Base-by-base conservation (phyloP, 1,140 invertebrate genomes). In the Lerema accius region DNA sequence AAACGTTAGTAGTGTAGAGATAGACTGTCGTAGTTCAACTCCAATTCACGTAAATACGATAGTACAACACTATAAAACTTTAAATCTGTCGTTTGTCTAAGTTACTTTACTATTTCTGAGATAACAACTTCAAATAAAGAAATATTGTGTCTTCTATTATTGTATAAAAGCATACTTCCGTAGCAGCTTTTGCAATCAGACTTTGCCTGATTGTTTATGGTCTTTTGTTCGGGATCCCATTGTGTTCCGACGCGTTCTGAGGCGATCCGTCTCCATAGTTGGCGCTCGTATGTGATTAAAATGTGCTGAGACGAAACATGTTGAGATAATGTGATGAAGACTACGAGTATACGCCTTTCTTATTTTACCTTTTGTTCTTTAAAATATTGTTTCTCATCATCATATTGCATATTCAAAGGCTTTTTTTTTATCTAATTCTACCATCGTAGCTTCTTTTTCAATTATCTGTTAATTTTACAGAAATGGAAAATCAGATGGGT, bases 171-270 rank as follows among this genome's bases (percentile, higher is more conserved):
- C 9, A 32, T 4, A 7, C 28, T 32, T 32, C 4, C 28, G 28
- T 32, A 32, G 28, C 28, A 32, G 28, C 28, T 5, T n/a, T 16
- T 32, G 28, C 48, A 40, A 26, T 13, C 13, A 39, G 19, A 43
- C 39, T 56, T 55, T 42, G 51, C 19, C 39, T 43, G 51, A 56
- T 58, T 58, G 53, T 58, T 58, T 46, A 58, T 26, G 26, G 14
- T 58, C 53, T 45, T 58, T 58, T 58, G 53, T 58, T 45, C 14
- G 40, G 26, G n/a, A 19, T 37, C 15, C 55, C 42, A 46, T 58
- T 46, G 53, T 58, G 53, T 45, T 9, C 16, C 40, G 26, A 58
- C 23, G 23, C 26, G 40, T 46, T 58, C 26, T 15, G 42, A 58
- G 55, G 45, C 42, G 26, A 45, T 58, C 53, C 40, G 23, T 45